Evolutionary conservation across 2,113 vertebrate genomes (phyloP), one percentile per base, ranked within the genome.

Genomic region (Egretta garzetta): DNA sequence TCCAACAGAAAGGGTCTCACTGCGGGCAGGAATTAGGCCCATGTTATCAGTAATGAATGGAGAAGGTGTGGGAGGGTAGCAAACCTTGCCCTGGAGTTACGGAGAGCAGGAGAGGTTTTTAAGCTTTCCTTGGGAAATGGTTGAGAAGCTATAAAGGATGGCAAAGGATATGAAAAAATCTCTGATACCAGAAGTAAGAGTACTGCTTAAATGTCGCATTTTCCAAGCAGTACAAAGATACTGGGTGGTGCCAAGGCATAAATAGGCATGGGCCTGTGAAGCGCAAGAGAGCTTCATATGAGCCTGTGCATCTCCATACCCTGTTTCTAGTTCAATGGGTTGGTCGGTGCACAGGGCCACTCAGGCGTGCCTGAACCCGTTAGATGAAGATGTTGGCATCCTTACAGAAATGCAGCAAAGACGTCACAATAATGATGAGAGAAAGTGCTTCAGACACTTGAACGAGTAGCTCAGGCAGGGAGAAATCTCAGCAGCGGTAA

Each of bases 341-440:
- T 55, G 24, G 13, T 73, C 32, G 23, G 9, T 10, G 33, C 53
- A 39, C 20, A 37, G 41, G 41, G 9, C 15, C 49, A 22, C 43
- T 77, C 53, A 27, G 32, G 22, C n/a, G 16, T 32, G 41, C 19
- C 45, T 56, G 49, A 60, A 32, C 28, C 59, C 35, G 22, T 50
- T 37, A 18, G 16, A 43, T 45, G 16, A 88, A 55, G 50, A 9
- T 59, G 14, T 20, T 89, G 12, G 1, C 45, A 73, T 28, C 49
- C 7, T 9, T 66, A 6, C 2, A 70, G 45, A 92, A 79, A 37
- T 17, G 17, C 23, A 92, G 13, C 1, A 1, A 32, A n/a, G 49
- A 28, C 20, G 33, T 53, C 17, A 43, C 33, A 20, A 2, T 33
- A 26, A 60, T 9, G 39, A 17, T 0, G 0, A 50, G 4, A 37